Evolutionary conservation across 2,113 vertebrate species (phyloP), one percentile per base, ranked within the genome.

Genomic region (Penelope pileata): DNA sequence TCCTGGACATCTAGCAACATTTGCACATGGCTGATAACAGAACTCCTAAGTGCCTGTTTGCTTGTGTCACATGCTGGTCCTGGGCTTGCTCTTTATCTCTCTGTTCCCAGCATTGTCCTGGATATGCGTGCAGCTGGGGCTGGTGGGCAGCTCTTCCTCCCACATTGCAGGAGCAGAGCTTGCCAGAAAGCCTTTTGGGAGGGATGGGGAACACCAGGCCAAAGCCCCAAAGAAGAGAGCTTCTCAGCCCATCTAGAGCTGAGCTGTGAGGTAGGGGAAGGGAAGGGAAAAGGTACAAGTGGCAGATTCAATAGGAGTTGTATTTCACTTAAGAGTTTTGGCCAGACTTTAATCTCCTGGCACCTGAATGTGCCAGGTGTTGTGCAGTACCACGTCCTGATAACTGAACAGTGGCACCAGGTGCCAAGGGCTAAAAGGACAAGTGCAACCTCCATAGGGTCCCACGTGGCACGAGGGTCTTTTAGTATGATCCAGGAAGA

Each of bases 21-120:
- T 77, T 81, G 59, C 11, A 1, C 63, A 30, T 6, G 42, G 47
- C 50, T 30, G 74, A 76, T 86, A 88, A 88, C 75, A 59, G 75
- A 75, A 88, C 68, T 80, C 82, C 79, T 45, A 4, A 24, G 16
- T 62, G 59, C 63, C 30, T 88, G 34, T 40, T 58, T 63, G 50
- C 7, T 54, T 32, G 7, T 40, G 24, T 79, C 17, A 0, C 0
- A 0, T 21, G 45, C 36, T 54, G 34, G 50, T 38, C 32, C 83
- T 30, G 64, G 62, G 60, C 63, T 82, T 67, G 68, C 38, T 88
- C 36, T 63, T 75, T 78, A 70, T 88, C 54, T 0, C 68, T 50
- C n/a, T 47, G 76, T 63, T 70, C 76, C 83, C 90, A 53, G 51
- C 42, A 0, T 5, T 80, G 68, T 64, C n/a, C 68, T 63, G 83